Conservation (phyloP, 1,140 invertebrate genomes). For the Muscidifurax raptorellus region DNA sequence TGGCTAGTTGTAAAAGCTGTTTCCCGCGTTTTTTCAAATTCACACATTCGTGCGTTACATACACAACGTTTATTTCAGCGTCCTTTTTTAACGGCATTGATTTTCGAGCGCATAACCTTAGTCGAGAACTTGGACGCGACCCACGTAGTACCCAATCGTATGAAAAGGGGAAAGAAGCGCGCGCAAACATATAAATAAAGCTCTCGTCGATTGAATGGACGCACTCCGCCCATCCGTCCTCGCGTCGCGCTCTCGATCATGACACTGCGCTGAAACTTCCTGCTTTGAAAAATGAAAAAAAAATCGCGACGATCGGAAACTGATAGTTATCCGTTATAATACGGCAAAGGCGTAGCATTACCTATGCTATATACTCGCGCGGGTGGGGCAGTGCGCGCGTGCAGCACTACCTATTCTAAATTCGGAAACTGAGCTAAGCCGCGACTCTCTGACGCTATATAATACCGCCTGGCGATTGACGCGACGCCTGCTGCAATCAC, state of each 20-base stretch:
- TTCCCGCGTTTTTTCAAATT: neutral
- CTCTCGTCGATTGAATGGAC: neutral
- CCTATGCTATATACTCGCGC: neutral
- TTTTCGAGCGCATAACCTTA: neutral
- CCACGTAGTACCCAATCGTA: neutral
- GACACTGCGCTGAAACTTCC: neutral
- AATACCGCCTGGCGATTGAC: neutral
- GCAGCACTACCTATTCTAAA: constrained; percentile 21
- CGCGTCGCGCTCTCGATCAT: neutral
- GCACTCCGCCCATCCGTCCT: neutral
- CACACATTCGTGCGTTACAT: too few species aligned
- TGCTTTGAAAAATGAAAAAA: neutral
- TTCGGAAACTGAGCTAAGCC: constrained; percentile 28
- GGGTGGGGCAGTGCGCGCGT: neutral
- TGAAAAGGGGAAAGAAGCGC: neutral
- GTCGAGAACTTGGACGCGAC: neutral
- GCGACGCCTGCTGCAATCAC: neutral
- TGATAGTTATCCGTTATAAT: neutral
- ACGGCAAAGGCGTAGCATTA: neutral
- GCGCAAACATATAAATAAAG: neutral
- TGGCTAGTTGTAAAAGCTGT: neutral
- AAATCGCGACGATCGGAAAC: neutral
- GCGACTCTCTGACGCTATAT: neutral
- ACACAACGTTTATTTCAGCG: too few species aligned
- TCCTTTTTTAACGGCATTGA: too few species aligned